Evolutionary conservation across 1,140 invertebrate genomes (phyloP).

Genomic region (Helicoverpa armigera): DNA sequence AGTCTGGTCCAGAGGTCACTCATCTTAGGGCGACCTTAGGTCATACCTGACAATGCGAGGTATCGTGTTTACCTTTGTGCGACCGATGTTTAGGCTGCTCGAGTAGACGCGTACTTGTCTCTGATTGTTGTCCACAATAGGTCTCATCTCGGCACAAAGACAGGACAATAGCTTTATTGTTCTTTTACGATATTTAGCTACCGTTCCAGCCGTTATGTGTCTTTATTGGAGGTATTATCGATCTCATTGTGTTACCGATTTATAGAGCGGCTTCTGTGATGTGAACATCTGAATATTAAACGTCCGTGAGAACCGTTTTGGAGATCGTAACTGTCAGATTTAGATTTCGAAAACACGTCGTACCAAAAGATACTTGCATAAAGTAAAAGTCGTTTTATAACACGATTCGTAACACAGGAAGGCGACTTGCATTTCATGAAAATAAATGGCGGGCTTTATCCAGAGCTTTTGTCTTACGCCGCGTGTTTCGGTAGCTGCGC

Average conservation of each 20-base stretch:
- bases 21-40: constrained; percentile 73
- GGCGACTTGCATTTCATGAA: background rate
- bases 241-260: constrained; percentile 79
- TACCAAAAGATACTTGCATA: background rate
- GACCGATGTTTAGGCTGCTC: constrained; percentile 79
- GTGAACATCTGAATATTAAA: constrained; percentile 74
- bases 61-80: constrained; percentile 73
- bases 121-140: constrained; percentile 59
- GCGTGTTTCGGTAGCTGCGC: constrained; percentile 52
- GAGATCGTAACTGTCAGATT: constrained; percentile 5
- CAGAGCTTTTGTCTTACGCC: constrained; percentile 38
- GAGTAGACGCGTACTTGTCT: constrained; percentile 51
- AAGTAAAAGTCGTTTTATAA: background rate
- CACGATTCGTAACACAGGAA: background rate
- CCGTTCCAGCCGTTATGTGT: constrained; percentile 76
- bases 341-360: background rate
- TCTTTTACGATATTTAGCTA: constrained; percentile 77
- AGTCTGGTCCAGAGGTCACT: constrained; percentile 78
- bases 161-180: constrained; percentile 74
- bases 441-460: constrained; percentile 30
- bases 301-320: constrained; percentile 72
- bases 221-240: constrained; percentile 76
- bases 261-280: constrained; percentile 72
- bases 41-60: constrained; percentile 70
- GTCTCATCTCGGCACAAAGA: constrained; percentile 71